Evolutionary conservation across 2,113 vertebrate genomes (phyloP), one percentile per base, ranked within the genome.

Genomic region (Lutjanus erythropterus): DNA sequence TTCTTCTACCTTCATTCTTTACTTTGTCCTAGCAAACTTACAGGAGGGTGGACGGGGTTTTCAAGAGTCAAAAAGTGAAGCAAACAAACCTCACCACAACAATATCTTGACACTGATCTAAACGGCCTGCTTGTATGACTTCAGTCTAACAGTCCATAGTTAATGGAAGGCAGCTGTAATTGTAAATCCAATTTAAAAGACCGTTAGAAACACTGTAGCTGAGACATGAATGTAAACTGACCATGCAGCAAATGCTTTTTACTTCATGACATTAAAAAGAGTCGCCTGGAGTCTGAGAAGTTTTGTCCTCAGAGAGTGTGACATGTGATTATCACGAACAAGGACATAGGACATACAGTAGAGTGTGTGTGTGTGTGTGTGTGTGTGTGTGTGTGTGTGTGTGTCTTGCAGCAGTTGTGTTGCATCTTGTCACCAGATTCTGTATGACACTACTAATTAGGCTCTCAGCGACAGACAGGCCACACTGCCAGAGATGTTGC

Each of bases 381-480:
- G 79, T 72, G 25, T 85, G 49, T 74, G 27, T 67, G 75, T 65
- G 62, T 49, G 27, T 58, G 74, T 61, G 39, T 56, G 25, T 64
- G 72, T 72, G 25, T 86, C 64, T 9, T 74, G 82, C 64, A 73
- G 86, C 84, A 52, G 80, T 84, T 82, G 42, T 29, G 71, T 59
- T 74, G 83, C 65, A 69, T 87, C 79, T 71, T 74, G 75, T 78
- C 86, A 74, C 76, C 85, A 76, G 56, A 83, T 85, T 85, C 71
- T 75, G 75, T 55, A 18, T 49, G 78, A 84, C 79, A 75, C 65
- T 70, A 70, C 76, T 90, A 88, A 93, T 94, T 87, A 90, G 87
- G 60, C 71, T 77, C 72, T 81, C 73, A 75, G 89, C 69, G 64
- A 76, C 76, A 87, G 84, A 82, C 80, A 88, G 80, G 33, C 42